Percentiles rank a stretch among this genome's conserved stretches.
Evolutionary conservation across 2,113 vertebrate genomes (phyloP).

Genomic region (Elachura formosa): DNA sequence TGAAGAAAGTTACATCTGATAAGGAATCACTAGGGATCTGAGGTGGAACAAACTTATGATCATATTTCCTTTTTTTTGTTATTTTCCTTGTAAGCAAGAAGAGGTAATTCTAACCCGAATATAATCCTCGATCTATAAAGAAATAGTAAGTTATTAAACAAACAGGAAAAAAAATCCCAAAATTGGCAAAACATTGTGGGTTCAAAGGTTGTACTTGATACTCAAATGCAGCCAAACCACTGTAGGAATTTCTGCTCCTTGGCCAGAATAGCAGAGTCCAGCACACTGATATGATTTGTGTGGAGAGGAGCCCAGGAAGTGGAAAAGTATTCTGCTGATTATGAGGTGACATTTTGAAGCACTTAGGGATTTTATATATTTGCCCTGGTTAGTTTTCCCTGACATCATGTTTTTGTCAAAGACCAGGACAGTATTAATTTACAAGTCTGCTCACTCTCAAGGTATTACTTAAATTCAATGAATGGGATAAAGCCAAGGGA

Average conservation of each 20-base stretch:
- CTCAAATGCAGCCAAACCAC: background rate
- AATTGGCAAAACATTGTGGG: background rate
- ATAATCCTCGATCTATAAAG: background rate
- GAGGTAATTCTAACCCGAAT: background rate
- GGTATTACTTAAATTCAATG: background rate
- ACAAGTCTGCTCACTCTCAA: fast-evolving
- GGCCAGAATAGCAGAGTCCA: background rate
- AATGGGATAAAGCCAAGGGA: background rate
- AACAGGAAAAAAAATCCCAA: background rate
- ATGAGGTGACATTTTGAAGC: background rate
- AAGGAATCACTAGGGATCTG: background rate
- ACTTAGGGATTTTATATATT: background rate
- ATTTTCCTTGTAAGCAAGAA: background rate
- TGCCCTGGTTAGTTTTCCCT: background rate
- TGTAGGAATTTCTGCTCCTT: background rate
- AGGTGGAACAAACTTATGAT: background rate
- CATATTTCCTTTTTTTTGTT: background rate
- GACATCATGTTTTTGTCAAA: background rate
- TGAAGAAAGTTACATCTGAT: background rate
- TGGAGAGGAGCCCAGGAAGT: background rate
- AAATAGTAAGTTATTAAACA: background rate
- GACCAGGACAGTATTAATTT: background rate
- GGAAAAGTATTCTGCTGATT: background rate
- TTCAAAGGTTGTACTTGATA: background rate
- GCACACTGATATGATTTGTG: background rate